phyloP scores from a whole-genome alignment of 1,140 invertebrate genomes.

The Heliconius hermathena region DNA sequence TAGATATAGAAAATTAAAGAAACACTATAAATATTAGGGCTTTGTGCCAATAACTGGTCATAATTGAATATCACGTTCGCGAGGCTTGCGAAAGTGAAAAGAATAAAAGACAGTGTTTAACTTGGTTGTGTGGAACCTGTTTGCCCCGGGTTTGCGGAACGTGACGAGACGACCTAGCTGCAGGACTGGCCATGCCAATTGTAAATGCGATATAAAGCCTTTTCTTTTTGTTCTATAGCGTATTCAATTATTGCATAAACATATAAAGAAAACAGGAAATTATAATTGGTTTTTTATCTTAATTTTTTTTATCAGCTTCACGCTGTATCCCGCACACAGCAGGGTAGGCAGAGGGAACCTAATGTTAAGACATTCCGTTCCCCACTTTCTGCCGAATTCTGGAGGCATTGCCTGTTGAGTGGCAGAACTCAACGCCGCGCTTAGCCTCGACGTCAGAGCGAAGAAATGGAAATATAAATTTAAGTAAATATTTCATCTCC shows the following conservation, averaged over 20 bases:
- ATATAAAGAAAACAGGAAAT: background rate
- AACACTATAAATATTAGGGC: conserved; percentile 26
- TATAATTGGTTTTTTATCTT: background rate
- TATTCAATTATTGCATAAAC: background rate
- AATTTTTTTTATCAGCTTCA: too few relatives aligned
- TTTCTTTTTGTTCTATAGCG: background rate
- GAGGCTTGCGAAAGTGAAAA: conserved; percentile 64
- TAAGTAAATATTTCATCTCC: too few relatives aligned
- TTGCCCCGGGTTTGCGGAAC: conserved; percentile 75
- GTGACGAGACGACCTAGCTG: conserved; percentile 72
- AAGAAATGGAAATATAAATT: too few relatives aligned
- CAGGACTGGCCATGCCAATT: conserved; percentile 60
- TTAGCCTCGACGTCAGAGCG: too few relatives aligned
- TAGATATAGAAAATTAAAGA: conserved; percentile 10
- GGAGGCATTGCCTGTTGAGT: too few relatives aligned
- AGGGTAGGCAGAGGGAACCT: too few relatives aligned
- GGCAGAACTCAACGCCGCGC: too few relatives aligned
- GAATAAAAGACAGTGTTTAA: conserved; percentile 62
- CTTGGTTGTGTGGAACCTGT: conserved; percentile 64
- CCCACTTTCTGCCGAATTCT: too few relatives aligned
- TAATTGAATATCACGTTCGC: conserved; percentile 63
- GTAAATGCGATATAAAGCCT: conserved; percentile 32
- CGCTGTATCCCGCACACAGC: too few relatives aligned
- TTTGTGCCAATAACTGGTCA: conserved; percentile 36
- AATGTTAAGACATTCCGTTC: too few relatives aligned